These are phyloP conservation scores for Schrankia costaestrigalis DNA, from an alignment of 2,888 invertebrate genomes.

Conservation along the genomic window DNA sequence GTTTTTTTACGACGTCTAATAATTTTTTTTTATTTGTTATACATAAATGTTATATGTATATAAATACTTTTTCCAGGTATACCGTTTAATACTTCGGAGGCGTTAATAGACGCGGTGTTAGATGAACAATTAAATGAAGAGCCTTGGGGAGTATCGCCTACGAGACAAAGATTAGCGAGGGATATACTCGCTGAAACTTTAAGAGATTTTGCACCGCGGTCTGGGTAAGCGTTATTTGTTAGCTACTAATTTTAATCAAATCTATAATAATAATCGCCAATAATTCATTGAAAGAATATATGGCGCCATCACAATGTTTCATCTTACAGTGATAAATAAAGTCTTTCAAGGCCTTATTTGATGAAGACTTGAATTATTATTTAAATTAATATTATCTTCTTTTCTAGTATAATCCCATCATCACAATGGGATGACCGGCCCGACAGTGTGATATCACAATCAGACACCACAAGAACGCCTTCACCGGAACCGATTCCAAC, in stretches of 20 bases:
- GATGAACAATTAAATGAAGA: conserved; percentile 84
- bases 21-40: too few relatives aligned
- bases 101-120: conserved; percentile 86
- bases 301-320: neutral
- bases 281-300: neutral
- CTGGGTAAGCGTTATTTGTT: conserved; percentile 35
- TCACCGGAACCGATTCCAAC: conserved; percentile 21
- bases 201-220: conserved; percentile 47
- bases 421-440: conserved; percentile 30
- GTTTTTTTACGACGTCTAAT: too few relatives aligned
- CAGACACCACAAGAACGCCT: conserved; percentile 39
- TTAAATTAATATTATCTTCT: neutral
- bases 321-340: too few relatives aligned
- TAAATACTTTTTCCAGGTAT: conserved; percentile 78
- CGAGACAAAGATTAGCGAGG: conserved; percentile 52
- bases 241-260: neutral
- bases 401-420: conserved; percentile 38
- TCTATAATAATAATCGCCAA: neutral
- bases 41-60: too few relatives aligned
- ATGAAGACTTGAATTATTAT: neutral
- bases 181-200: conserved; percentile 63
- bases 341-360: too few relatives aligned
- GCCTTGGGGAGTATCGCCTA: conserved; percentile 62
- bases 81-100: conserved; percentile 84
- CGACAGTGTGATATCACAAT: conserved; percentile 35